Base-by-base conservation (phyloP, 1,140 invertebrate species). In the Sminthurides bifidus region DNA sequence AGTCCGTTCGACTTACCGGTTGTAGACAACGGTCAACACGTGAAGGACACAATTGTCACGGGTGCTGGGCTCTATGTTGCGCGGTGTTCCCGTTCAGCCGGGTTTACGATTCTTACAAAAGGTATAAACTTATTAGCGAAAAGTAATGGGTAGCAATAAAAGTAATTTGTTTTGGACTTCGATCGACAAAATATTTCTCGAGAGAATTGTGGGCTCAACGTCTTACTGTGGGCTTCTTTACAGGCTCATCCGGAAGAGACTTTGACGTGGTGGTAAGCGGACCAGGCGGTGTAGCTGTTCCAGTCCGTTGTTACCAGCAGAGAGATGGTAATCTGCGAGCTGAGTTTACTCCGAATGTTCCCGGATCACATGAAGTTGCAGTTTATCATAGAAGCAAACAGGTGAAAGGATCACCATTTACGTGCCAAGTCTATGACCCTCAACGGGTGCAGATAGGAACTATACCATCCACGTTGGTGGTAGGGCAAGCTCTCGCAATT, bases 341-440 rank as follows among this genome's bases (percentile, higher is more conserved):
- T 0, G 91, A 96, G 71, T 95, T 88, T 67, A 90, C 84, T 10
- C 87, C 92, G 12, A 82, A 82, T 63, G 50, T 66, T 48, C 68
- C 56, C 3, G 84, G 85, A 27, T 75, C 76, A 2, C 84, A 87
- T 66, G 81, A 79, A 63, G 81, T 89, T 58, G 84, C 98, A 70
- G 92, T 98, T 1, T 75, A 93, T 14, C 92, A 93, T 70, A 82
- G 87, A 58, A 87, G 90, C 0, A 88, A 92, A 67, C 81, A 86
- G 17, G 80, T 98, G 19, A 77, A 83, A n/a, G 92, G 93, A 19
- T 96, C 92, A 61, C 95, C 95, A 17, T 98, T 92, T 72, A 85
- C 81, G 55, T 95, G 93, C 67, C 89, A 97, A 71, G 87, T 92
- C 1, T 95, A 90, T 68, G 92, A 98, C 73, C 79, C 90, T 12